Base-by-base conservation (phyloP, 2,113 vertebrate species). In the Xenopus laevis region DNA sequence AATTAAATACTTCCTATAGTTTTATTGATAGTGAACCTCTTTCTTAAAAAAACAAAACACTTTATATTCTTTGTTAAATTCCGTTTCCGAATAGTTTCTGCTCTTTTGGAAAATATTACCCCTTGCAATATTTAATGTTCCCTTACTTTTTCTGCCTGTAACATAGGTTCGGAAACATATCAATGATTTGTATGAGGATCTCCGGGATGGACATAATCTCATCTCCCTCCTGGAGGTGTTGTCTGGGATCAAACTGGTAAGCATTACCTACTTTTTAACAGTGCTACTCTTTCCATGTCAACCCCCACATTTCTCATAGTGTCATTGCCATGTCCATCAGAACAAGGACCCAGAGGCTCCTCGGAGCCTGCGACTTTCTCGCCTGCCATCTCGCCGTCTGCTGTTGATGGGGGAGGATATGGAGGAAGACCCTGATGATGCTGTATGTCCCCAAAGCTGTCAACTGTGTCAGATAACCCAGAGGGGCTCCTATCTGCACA, bases 191-290 rank as follows among this genome's bases (percentile, higher is more conserved):
- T 96, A 96, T 11, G 94, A 96, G 81, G 97, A 99, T 79, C 84
- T 98, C 65, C 89, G 96, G 18, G 96, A 99, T 80, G 96, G 96
- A 66, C 96, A 98, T 89, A 98, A 98, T 88, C 87, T 99, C 68
- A 96, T 98, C 57, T 98, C 97, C 63, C 84, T 98, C 62, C 87
- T 98, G 83, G 97, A 99, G 82, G 96, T 99, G 79, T 94, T 99
- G 81, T 98, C 97, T 0, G 96, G 96, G 50, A 94, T 97, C 85
- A 95, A 94, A 71, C 87, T 99, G 95, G 96, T 98, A 77, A 89
- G 94, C 78, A 9, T 50, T 72, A 53, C 27, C 81, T 80, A 68
- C 75, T 7, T 78, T 45, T 40, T 60, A 13, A 79, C 21, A 3
- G 23, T 68, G 20, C 1, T 81, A 33, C 10, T 84, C 81, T 27